A percentile compares a stretch with the other conserved stretches of the same genome.
Evolutionary conservation across 2,113 vertebrate species (phyloP).

Genomic region (Microtus montanus): DNA sequence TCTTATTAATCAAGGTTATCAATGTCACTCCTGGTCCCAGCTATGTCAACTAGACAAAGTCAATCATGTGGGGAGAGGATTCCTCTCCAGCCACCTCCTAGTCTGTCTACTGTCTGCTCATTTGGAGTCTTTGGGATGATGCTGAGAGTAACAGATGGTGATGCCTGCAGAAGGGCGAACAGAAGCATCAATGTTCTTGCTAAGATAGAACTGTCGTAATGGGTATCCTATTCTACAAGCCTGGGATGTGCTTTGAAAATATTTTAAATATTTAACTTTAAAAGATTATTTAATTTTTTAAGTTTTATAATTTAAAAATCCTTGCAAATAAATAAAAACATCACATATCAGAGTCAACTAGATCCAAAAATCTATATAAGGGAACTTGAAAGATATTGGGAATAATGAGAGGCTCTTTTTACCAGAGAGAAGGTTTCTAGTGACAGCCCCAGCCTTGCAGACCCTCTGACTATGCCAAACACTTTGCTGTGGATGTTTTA

Average conservation of each 20-base stretch:
- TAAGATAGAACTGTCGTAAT: background rate
- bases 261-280: background rate
- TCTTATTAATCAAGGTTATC: background rate
- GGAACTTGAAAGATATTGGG: background rate
- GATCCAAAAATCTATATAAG: background rate
- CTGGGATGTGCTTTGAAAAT: background rate
- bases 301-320: background rate
- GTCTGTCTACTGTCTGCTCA: background rate
- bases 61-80: background rate
- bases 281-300: background rate
- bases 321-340: background rate
- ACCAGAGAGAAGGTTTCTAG: background rate
- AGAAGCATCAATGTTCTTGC: background rate
- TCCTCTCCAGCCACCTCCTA: background rate
- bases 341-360: background rate
- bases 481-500: background rate
- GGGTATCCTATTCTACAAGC: background rate
- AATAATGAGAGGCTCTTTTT: background rate
- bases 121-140: background rate
- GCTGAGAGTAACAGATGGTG: background rate
- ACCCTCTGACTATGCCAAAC: background rate
- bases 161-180: background rate
- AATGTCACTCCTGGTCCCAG: background rate
- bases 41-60: background rate
- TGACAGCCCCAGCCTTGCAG: background rate